Base-by-base conservation (phyloP, 2,113 vertebrate genomes). In the Camarhynchus parvulus region DNA sequence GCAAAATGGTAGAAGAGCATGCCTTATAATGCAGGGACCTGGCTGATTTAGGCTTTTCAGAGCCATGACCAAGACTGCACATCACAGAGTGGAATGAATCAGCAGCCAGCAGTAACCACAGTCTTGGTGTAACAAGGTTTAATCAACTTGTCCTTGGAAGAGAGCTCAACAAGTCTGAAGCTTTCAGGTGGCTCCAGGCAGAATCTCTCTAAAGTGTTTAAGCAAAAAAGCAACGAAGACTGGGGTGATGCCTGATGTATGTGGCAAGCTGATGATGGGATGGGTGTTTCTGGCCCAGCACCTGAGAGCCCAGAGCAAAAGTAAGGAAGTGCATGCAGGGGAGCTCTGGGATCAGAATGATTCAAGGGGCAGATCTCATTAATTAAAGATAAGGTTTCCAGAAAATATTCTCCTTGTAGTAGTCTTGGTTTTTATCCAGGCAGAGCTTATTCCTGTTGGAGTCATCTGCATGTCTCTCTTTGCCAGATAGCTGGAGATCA, bases 31-130 rank as follows among this genome's bases (percentile, higher is more conserved):
- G 24, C 30, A 75, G n/a, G 13, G 22, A 87, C 16, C 39, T 78
- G 76, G 41, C 66, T 13, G 25, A 73, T 27, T 87, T 56, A 37
- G 41, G n/a, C 23, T 89, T 89, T 93, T 90, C 22, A 72, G 62
- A 64, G 27, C 37, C 0, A 0, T 37, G 41, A 69, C 17, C 37
- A 83, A 68, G 49, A 63, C 35, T 24, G 22, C 15, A 9, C n/a
- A 62, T 59, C 33, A 52, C 12, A 74, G n/a, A 68, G 41, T 73
- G n/a, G 30, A 88, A 68, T 20, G 9, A 80, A 59, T 66, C 15
- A 41, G 39, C 41, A 90, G n/a, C 30, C 55, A 58, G 42, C 15
- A 55, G 30, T 58, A 85, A 64, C 31, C 67, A 72, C 44, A 72
- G 31, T 19, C 53, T 63, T 76, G 24, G 28, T 79, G 10, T 41